Evolutionary conservation across 2,888 invertebrate genomes (phyloP).

Genomic region (Brachyptera putata): DNA sequence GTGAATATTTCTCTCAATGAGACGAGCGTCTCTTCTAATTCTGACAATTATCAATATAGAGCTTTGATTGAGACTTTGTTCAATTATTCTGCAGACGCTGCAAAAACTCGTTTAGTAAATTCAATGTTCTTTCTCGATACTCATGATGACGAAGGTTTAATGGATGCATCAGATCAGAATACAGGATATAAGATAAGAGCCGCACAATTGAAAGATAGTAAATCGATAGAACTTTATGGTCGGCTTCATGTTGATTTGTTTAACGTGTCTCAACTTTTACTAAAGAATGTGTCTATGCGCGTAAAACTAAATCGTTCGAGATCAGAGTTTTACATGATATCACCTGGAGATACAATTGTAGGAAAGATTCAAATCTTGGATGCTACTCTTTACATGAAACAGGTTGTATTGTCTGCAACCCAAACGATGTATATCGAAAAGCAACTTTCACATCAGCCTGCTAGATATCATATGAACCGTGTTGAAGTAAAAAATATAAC

Average conservation of each 20-base stretch:
- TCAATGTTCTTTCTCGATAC: too few relatives aligned
- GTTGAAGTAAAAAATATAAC: background rate
- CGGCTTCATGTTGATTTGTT: background rate
- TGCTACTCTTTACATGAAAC: background rate
- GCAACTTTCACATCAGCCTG: background rate
- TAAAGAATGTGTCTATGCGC: background rate
- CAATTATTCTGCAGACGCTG: background rate
- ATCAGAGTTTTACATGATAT: background rate
- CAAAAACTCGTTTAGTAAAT: too few relatives aligned
- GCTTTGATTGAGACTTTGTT: background rate
- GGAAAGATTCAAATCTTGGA: background rate
- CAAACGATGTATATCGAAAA: background rate
- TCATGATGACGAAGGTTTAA: background rate
- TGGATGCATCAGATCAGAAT: background rate
- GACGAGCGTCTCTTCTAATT: background rate
- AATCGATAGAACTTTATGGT: background rate
- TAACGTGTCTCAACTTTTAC: background rate
- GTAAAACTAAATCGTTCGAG: background rate
- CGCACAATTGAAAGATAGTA: background rate
- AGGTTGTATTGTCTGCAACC: background rate
- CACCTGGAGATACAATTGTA: background rate
- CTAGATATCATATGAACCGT: background rate
- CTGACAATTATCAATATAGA: background rate
- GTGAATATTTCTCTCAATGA: background rate
- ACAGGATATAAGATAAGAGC: background rate